Conservation (phyloP, 2,113 vertebrate species). For the Sylvilagus bachmani region DNA sequence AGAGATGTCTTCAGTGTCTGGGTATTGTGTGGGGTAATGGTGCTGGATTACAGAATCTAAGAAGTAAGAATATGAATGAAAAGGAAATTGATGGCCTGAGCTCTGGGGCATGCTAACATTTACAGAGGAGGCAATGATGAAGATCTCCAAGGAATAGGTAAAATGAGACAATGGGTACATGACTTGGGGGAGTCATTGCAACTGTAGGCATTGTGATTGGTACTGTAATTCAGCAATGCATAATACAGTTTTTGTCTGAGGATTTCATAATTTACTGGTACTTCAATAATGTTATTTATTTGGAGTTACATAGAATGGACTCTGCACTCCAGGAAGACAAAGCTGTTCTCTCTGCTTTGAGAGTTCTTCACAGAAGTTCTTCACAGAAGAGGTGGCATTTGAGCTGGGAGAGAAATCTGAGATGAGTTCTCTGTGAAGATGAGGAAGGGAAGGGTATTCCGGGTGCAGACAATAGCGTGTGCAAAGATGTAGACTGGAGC, state of each 20-base stretch:
- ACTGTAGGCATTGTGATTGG: neutral
- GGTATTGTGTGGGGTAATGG: neutral
- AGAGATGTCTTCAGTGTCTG: neutral
- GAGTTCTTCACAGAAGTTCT: neutral
- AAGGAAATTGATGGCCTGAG: neutral
- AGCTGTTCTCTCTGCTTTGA: neutral
- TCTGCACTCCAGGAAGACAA: neutral
- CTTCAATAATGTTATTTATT: constrained; percentile 23
- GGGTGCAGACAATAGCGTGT: neutral
- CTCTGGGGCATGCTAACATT: neutral
- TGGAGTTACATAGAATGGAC: neutral
- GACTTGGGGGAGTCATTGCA: neutral
- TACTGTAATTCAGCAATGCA: neutral
- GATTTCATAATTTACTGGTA: constrained; percentile 24
- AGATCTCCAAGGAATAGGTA: neutral
- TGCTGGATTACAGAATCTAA: neutral
- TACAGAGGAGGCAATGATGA: neutral
- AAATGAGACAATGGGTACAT: neutral
- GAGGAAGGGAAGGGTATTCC: neutral
- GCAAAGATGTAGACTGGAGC: neutral
- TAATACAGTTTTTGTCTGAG: constrained; percentile 15
- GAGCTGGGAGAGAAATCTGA: neutral
- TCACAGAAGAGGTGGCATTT: neutral
- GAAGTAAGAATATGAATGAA: neutral
- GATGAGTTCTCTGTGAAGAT: neutral